Evolutionary conservation across 1,140 invertebrate species (phyloP), one percentile per base, ranked within the genome.

Genomic region (Achatina immaculata): DNA sequence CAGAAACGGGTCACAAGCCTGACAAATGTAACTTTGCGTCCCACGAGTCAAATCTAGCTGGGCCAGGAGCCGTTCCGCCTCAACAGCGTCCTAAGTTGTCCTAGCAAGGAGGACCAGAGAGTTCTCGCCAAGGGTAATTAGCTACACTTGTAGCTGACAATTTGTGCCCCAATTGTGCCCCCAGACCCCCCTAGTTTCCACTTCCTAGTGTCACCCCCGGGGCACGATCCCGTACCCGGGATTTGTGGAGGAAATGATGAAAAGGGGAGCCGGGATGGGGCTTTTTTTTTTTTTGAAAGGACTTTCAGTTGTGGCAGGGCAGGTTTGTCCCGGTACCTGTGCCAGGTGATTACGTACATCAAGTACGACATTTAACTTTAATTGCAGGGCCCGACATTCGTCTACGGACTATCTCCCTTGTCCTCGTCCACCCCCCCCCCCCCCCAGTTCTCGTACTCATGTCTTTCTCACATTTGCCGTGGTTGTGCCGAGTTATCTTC

Each of bases 61-160:
- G 7, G 45, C 58, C n/a, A 6, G n/a, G 6, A 6, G 28, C 28
- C 58, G 58, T 31, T 31, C 31, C 58, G 58, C 58, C 16, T 62
- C n/a, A 16, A 16, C 31, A 62, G 16, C n/a, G 9, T 62, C 31
- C n/a, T 62, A 28, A 62, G 28, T 3, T n/a, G n/a, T n/a, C 58
- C 9, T 9, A n/a, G 9, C 1, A 55, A 4, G 9, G 4, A 31
- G 58, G 58, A 24, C 1, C n/a, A 4, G 31, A 16, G 58, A 31
- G 58, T 31, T 31, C 1, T 62, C n/a, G 58, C 58, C 58, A 28
- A 31, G 28, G 58, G 21, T 62, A 62, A 62, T 62, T 62, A 62
- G 58, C 58, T 28, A 62, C 58, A 62, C 58, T 62, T 62, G 58
- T 62, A 31, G n/a, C 58, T 62, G 58, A 16, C 28, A 62, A 62